Base-by-base conservation (phyloP, 2,797 vertebrate genomes). In the Mus caroli region DNA sequence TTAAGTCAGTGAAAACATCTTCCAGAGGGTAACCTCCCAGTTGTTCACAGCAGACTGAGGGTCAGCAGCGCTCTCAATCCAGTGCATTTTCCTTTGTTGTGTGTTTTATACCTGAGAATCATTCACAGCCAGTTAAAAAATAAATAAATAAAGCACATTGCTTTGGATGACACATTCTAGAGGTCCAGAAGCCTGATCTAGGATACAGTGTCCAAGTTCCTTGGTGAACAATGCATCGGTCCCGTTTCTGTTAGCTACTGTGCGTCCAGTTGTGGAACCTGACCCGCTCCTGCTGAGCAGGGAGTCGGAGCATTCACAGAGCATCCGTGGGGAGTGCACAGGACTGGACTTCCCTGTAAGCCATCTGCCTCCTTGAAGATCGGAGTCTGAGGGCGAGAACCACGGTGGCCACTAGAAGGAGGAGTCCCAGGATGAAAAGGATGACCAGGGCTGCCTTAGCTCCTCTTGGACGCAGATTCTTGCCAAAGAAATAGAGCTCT, bases 291-390 rank as follows among this genome's bases (percentile, higher is more conserved):
- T n/a, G 15, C 40, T 0, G n/a, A 76, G 85, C 50, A 50, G 40
- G 90, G 37, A 83, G 71, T 20, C 73, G 19, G 76, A 19, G 14
- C 9, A 31, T 89, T 98, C 98, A 99, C 76, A 98, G 90, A 71
- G 97, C 92, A 15, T 98, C 98, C 4, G 95, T 78, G 73, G 98
- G 97, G 87, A 99, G 88, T 0, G 80, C 82, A 0, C 97, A 98
- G 91, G 98, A 98, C 77, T 98, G 98, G 46, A 98, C 96, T 34
- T 97, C 86, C 0, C 0, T 98, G 54, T 99, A 99, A 34, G 54
- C 87, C 77, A 95, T 96, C 95, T 80, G 98, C 77, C 90, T 98
- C 96, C 94, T 97, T 28, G 94, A 95, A 8, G 75, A 98, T n/a
- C 12, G 83, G 58, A 98, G 0, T 24, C 98, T 54, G 80, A 97